phyloP scores from a whole-genome alignment of 2,113 vertebrate genomes.

The Bettongia penicillata region DNA sequence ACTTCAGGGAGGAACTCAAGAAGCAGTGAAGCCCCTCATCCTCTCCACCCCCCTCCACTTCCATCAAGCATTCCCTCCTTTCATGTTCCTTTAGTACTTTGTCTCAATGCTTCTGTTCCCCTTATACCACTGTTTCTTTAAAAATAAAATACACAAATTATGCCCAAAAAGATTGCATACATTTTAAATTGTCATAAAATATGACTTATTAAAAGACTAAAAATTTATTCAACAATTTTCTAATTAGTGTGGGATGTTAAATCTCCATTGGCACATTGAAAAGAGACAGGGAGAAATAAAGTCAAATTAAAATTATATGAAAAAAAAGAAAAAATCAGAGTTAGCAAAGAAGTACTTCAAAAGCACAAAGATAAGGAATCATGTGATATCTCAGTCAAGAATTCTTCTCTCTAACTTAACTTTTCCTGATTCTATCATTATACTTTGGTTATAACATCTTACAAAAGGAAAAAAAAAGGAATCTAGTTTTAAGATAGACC shows the following conservation, averaged over 20 bases:
- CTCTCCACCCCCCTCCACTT: not conserved
- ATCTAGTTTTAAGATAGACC: not conserved
- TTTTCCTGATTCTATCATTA: not conserved
- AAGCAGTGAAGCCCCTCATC: not conserved
- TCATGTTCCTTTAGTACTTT: not conserved
- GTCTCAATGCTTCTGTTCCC: not conserved
- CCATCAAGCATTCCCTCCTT: not conserved
- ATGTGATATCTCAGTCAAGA: too few species aligned
- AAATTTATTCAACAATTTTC: not conserved
- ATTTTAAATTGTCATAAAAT: not conserved
- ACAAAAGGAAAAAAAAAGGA: not conserved
- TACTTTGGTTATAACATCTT: not conserved
- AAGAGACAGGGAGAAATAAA: not conserved
- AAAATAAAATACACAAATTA: not conserved
- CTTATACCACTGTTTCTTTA: not conserved
- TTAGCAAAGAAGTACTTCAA: not conserved
- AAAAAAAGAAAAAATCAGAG: too few species aligned
- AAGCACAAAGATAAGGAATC: too few species aligned
- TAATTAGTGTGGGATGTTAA: not conserved
- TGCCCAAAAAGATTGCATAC: not conserved
- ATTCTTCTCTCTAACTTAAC: too few species aligned
- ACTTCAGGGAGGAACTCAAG: not conserved
- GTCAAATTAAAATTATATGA: not conserved
- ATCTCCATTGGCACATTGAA: not conserved
- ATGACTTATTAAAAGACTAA: not conserved